Base-by-base conservation (phyloP, 1,140 invertebrate genomes). In the Liolophura sinensis region DNA sequence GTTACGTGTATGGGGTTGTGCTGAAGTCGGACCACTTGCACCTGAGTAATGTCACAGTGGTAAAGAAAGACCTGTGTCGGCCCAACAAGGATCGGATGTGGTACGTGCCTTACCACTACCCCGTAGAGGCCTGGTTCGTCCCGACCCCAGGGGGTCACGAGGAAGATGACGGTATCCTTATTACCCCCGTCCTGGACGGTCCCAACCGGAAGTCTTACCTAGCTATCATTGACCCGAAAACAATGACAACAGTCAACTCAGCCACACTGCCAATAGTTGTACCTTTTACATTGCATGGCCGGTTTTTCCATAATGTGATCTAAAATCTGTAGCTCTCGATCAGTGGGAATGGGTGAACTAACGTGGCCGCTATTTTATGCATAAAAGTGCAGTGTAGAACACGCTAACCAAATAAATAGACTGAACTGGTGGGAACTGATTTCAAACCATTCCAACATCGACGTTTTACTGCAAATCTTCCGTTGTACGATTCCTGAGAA, bases 21-120 rank as follows among this genome's bases (percentile, higher is more conserved):
- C 25, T 80, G 1, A 81, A 80, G 65, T 70, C 51, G 6, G 79
- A 80, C 65, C 67, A 75, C 50, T 56, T 62, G 5, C 65, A 60
- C 0, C 61, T 80, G 6, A 73, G 70, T 56, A 68, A 71, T 24
- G 70, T 74, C 12, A 73, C 78, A 16, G 60, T 82, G 27, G 77
- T 81, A 4, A 82, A 82, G 70, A 79, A 80, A 64, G 77, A 81
- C 54, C 7, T 82, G 22, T 82, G 80, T 63, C 62, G 68, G 1
- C 68, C 67, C 3, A 31, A 56, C 6, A 52, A 66, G 1, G 77
- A 81, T 58, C 60, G 56, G n/a, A 64, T 48, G 7, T 79, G 75
- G 75, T 60, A 57, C 25, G 25, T 71, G 16, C 46, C 62, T 12
- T 55, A 70, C 12, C 78, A 81, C 57, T 81, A 78, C 61, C 73